Evolutionary conservation across 2,888 invertebrate species (phyloP).

Genomic region (Drosophila atroscutellata): DNA sequence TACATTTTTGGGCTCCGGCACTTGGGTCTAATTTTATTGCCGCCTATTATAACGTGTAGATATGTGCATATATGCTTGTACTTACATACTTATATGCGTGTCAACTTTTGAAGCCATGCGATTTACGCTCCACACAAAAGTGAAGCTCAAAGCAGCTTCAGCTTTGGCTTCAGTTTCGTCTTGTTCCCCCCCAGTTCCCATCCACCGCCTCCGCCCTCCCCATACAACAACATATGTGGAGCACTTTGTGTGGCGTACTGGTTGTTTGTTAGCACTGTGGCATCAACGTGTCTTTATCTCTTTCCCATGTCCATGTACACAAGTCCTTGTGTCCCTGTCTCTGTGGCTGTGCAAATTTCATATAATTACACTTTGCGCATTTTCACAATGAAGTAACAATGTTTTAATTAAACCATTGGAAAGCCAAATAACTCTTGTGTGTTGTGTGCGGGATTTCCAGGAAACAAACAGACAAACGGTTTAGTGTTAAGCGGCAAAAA

Average conservation of each 20-base stretch:
- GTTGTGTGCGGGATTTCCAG: conserved; percentile 52
- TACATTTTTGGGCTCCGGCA: conserved; percentile 60
- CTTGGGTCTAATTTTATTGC: conserved; percentile 72
- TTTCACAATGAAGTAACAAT: conserved; percentile 82
- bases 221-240: conserved; percentile 61
- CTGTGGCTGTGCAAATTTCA: conserved; percentile 75
- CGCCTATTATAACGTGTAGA: conserved; percentile 63
- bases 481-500: conserved; percentile 47
- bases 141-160: conserved; percentile 54
- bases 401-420: conserved; percentile 80
- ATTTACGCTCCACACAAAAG: conserved; percentile 48
- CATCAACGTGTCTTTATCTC: conserved; percentile 21
- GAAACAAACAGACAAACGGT: conserved; percentile 39
- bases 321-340: conserved; percentile 3
- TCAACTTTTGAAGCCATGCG: conserved; percentile 77
- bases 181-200: not conserved
- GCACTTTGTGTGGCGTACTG: conserved; percentile 68
- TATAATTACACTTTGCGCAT: conserved; percentile 82
- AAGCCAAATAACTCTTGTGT: conserved; percentile 80
- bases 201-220: not conserved
- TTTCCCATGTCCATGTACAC: not conserved
- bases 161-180: conserved; percentile 43
- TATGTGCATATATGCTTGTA: conserved; percentile 18
- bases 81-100: conserved; percentile 57
- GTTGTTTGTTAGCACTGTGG: conserved; percentile 72